Evolutionary conservation across 2,888 invertebrate genomes (phyloP).

Genomic region (Acronicta aceris): DNA sequence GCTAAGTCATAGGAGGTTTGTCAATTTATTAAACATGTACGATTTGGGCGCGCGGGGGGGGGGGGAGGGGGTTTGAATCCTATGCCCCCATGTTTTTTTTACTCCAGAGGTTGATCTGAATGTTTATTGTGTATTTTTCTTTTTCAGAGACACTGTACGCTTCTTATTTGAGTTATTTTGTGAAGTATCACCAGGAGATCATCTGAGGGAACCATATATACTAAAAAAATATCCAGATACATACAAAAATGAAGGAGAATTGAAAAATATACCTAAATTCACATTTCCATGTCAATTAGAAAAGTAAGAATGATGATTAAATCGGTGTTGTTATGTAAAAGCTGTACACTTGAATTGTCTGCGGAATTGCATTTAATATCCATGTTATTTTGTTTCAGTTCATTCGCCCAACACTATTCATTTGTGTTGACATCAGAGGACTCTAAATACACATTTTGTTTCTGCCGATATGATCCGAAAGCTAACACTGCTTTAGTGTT

Average conservation of each 20-base stretch:
- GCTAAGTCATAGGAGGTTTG: too few relatives aligned
- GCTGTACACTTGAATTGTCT: background rate
- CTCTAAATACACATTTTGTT: constrained; percentile 99
- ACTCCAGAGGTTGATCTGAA: too few relatives aligned
- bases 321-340: background rate
- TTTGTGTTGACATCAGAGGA: constrained; percentile 98
- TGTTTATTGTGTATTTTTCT: constrained; percentile 1
- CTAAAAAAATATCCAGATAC: constrained; percentile 95
- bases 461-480: constrained; percentile 98
- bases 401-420: constrained; percentile 97
- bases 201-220: constrained; percentile 91
- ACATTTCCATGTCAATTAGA: constrained; percentile 92
- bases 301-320: constrained; percentile 69
- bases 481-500: constrained; percentile 95
- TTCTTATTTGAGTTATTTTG: constrained; percentile 95
- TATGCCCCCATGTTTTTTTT: too few relatives aligned
- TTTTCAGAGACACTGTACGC: constrained; percentile 93
- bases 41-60: too few relatives aligned
- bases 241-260: constrained; percentile 95
- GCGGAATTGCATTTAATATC: background rate
- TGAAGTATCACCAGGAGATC: constrained; percentile 92
- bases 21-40: too few relatives aligned
- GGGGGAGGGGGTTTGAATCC: too few relatives aligned
- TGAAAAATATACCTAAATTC: constrained; percentile 96
- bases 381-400: constrained; percentile 88